Percentiles rank a stretch among this genome's conserved stretches.
phyloP scores from a whole-genome alignment of 2,113 vertebrate genomes.

The Bufo gargarizans region DNA sequence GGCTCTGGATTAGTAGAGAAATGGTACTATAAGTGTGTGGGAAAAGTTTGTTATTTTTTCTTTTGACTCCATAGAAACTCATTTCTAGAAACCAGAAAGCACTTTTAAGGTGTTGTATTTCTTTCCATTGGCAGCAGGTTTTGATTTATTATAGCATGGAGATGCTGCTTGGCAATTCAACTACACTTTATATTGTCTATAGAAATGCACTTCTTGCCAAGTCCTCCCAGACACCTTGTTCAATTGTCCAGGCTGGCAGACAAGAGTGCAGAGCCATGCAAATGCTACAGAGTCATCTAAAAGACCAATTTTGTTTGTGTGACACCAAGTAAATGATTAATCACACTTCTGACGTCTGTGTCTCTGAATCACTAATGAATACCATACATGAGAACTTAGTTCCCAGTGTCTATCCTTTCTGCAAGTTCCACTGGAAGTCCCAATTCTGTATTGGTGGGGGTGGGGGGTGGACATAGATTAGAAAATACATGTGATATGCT shows the following conservation, averaged over 20 bases:
- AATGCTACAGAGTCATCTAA: constrained; percentile 17
- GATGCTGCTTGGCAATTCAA: not conserved
- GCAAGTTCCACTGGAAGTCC: not conserved
- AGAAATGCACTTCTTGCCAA: constrained; percentile 25
- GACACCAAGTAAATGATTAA: constrained; percentile 52
- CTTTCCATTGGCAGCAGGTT: not conserved
- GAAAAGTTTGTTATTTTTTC: not conserved
- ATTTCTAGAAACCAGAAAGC: not conserved
- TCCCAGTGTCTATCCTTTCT: constrained; percentile 11
- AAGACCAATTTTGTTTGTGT: constrained; percentile 23
- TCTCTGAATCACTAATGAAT: constrained; percentile 39
- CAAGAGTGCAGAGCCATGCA: constrained; percentile 21
- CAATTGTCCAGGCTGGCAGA: constrained; percentile 35
- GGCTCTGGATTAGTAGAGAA: not conserved
- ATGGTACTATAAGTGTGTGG: not conserved
- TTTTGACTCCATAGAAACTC: not conserved
- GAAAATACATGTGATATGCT: constrained; percentile 90
- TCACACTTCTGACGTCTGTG: constrained; percentile 19
- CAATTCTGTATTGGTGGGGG: constrained; percentile 70
- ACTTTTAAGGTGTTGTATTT: not conserved
- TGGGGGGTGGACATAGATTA: constrained; percentile 82
- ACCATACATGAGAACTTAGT: constrained; percentile 15
- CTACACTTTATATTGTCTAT: not conserved
- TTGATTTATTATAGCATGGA: not conserved
- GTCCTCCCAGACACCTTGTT: constrained; percentile 11